Conservation (phyloP, 2,888 invertebrate genomes). For the Nezara viridula region DNA sequence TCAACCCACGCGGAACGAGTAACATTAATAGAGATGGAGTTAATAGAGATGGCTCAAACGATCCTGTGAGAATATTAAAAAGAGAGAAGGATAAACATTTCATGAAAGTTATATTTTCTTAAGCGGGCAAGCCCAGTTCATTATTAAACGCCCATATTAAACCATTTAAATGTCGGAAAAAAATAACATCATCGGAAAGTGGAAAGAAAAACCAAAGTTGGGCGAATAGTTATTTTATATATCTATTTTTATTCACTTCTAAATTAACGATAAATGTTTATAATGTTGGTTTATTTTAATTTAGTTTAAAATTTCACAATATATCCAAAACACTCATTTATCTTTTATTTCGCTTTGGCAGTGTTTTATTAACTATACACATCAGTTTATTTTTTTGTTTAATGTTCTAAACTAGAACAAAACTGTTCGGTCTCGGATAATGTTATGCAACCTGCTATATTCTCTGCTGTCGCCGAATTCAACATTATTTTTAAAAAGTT, state of each 20-base stretch:
- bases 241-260: neutral
- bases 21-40: neutral
- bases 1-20: neutral
- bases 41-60: neutral
- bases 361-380: too few relatives aligned
- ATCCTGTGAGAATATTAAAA: neutral
- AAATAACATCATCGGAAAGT: neutral
- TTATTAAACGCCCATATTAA: too few relatives aligned
- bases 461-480: too few relatives aligned
- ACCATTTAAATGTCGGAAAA: too few relatives aligned
- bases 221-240: neutral
- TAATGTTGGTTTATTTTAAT: neutral
- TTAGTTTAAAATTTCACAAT: neutral
- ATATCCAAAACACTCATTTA: neutral
- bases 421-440: too few relatives aligned
- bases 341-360: too few relatives aligned
- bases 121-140: neutral
- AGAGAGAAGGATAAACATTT: neutral
- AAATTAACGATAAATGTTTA: neutral
- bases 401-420: too few relatives aligned
- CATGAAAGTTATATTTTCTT: neutral
- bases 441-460: too few relatives aligned
- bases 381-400: too few relatives aligned
- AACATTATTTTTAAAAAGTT: too few relatives aligned
- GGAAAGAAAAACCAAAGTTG: neutral